Evolutionary conservation across 2,113 vertebrate genomes (phyloP).

Genomic region (Anolis sagrei): DNA sequence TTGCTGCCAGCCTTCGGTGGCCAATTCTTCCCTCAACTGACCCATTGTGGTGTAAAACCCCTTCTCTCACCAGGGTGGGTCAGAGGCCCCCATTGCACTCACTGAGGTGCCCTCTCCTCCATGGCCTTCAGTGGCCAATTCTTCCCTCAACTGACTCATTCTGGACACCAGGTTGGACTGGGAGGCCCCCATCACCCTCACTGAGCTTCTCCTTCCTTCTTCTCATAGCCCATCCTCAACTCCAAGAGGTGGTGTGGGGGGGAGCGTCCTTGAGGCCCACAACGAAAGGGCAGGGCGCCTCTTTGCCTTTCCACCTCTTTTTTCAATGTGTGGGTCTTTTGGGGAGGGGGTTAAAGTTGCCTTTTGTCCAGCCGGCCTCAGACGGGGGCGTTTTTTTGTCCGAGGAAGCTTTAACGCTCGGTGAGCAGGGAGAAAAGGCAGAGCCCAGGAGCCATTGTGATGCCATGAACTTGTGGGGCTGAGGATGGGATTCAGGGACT

Average conservation of each 20-base stretch:
- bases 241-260: no score
- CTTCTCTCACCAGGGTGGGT: background rate
- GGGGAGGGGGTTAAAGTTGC: conserved; percentile 59
- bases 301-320: conserved; percentile 41
- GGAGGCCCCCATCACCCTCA: no score
- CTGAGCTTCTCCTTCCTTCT: no score
- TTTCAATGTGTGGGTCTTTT: background rate
- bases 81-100: no score
- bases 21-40: background rate
- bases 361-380: conserved; percentile 83
- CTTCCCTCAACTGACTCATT: conserved; percentile 10
- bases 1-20: background rate
- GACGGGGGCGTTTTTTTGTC: conserved; percentile 75
- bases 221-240: no score
- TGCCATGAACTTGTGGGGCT: no score
- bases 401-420: conserved; percentile 81
- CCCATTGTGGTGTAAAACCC: conserved; percentile 12
- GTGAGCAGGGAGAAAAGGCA: conserved; percentile 79
- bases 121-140: background rate
- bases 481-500: background rate
- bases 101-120: no score
- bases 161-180: no score
- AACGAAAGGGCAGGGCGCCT: background rate
- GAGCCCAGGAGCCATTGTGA: no score
- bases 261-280: background rate